Evolutionary conservation across 2,888 invertebrate species (phyloP).

Genomic region (Dioctria linearis): DNA sequence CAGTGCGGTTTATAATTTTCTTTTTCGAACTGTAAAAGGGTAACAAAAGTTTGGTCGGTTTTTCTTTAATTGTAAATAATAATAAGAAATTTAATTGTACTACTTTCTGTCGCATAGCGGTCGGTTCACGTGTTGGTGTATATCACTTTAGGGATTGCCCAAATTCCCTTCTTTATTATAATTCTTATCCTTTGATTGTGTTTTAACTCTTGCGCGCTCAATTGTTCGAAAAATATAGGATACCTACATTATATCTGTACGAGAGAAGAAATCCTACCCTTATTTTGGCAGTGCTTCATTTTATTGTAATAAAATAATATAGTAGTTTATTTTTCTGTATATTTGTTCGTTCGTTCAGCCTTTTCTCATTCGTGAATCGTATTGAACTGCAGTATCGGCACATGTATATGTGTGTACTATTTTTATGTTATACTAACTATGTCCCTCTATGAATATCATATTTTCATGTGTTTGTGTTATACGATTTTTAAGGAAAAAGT

Average conservation of each 20-base stretch:
- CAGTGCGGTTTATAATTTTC: conserved; percentile 17
- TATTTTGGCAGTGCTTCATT: conserved; percentile 10
- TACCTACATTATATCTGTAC: not conserved
- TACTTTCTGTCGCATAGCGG: conserved; percentile 32
- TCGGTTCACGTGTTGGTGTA: conserved; percentile 36
- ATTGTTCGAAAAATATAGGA: conserved; percentile 20
- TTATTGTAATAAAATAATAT: not conserved
- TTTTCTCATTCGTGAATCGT: conserved; percentile 51
- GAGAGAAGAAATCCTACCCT: conserved; percentile 9
- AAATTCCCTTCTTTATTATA: conserved; percentile 11
- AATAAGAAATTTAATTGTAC: conserved; percentile 20
- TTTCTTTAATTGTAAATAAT: not conserved
- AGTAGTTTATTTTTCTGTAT: conserved; percentile 5
- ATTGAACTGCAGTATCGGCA: conserved; percentile 53
- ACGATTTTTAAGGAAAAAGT: conserved; percentile 61
- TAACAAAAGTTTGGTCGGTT: not conserved
- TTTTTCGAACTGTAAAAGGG: not conserved
- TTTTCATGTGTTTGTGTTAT: conserved; percentile 46
- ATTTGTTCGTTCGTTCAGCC: conserved; percentile 29
- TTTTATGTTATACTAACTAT: conserved; percentile 16
- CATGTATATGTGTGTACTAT: not conserved
- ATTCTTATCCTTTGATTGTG: conserved; percentile 32
- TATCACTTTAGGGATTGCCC: conserved; percentile 9
- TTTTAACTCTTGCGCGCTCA: conserved; percentile 42
- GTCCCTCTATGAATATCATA: conserved; percentile 1